Percentiles rank a stretch among this genome's conserved stretches.
phyloP scores from a whole-genome alignment of 35 echinoderm and acorn worm species.

The Heliocidaris tuberculata region DNA sequence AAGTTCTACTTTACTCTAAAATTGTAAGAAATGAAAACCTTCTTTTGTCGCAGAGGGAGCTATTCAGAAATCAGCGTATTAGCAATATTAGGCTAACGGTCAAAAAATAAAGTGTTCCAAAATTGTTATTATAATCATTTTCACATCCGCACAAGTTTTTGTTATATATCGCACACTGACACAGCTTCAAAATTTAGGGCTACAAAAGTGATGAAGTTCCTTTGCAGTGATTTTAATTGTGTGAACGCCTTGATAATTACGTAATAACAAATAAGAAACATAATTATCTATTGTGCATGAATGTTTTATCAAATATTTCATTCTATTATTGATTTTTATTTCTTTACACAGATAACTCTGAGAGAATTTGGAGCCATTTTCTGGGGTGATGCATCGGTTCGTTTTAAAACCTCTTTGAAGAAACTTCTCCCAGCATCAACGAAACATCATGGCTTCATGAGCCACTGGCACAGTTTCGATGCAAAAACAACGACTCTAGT shows the following conservation, averaged over 20 bases:
- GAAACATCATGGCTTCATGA: constrained; percentile 71
- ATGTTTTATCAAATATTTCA: not conserved
- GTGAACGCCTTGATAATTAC: not conserved
- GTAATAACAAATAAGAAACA: not conserved
- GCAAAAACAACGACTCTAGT: constrained; percentile 7
- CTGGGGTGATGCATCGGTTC: constrained; percentile 71
- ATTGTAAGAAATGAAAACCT: too few species aligned
- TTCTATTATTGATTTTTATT: not conserved
- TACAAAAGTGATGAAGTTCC: too few species aligned
- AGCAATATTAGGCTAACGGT: too few species aligned
- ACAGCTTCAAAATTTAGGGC: too few species aligned
- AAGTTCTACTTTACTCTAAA: too few species aligned
- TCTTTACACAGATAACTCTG: constrained; percentile 53
- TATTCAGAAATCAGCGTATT: too few species aligned
- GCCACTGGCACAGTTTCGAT: constrained; percentile 69
- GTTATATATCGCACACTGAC: too few species aligned
- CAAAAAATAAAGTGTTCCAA: too few species aligned
- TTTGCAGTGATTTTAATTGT: too few species aligned
- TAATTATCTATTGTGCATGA: not conserved
- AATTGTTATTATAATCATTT: too few species aligned
- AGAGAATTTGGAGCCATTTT: constrained; percentile 81
- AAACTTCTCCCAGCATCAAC: constrained; percentile 47
- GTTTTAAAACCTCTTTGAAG: constrained; percentile 70
- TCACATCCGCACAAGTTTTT: too few species aligned
- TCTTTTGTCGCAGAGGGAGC: too few species aligned